Conservation (phyloP, 1,140 invertebrate species). For the Scaptomyza graminum region DNA sequence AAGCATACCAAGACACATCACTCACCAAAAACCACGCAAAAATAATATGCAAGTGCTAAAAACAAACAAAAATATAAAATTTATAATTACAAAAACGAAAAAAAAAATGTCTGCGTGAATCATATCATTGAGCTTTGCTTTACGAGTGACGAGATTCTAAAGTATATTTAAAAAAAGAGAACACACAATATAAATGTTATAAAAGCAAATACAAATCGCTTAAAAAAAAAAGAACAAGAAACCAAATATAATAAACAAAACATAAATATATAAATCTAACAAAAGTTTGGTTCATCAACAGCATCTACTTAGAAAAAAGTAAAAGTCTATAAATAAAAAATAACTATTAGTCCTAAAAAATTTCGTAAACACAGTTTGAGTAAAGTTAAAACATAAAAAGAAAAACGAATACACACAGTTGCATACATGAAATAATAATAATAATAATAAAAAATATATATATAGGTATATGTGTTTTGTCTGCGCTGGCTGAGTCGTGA, state of each 20-base stretch:
- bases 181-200: conserved; percentile 56
- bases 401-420: conserved; percentile 38
- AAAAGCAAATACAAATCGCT: conserved; percentile 46
- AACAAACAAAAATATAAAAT: conserved; percentile 12
- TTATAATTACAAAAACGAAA: conserved; percentile 8
- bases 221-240: conserved; percentile 26
- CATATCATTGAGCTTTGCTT: conserved; percentile 79
- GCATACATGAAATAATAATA: conserved; percentile 23
- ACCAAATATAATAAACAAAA: conserved; percentile 3
- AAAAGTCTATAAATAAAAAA: conserved; percentile 38
- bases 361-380: conserved; percentile 40
- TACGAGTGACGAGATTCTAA: conserved; percentile 65
- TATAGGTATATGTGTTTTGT: conserved; percentile 59
- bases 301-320: conserved; percentile 4
- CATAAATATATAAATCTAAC: conserved; percentile 9
- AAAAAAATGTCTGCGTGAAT: conserved; percentile 50
- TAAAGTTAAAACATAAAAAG: background rate
- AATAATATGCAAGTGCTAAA: conserved; percentile 13
- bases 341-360: conserved; percentile 29
- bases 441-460: conserved; percentile 32
- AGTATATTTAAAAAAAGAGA: conserved; percentile 38
- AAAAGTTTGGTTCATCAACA: conserved; percentile 25
- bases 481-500: conserved; percentile 68
- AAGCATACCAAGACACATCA: conserved; percentile 12
- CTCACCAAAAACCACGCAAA: conserved; percentile 13